Evolutionary conservation across 2,888 invertebrate species (phyloP), one percentile per base, ranked within the genome.

Genomic region (Cremastobaeus sp.): DNA sequence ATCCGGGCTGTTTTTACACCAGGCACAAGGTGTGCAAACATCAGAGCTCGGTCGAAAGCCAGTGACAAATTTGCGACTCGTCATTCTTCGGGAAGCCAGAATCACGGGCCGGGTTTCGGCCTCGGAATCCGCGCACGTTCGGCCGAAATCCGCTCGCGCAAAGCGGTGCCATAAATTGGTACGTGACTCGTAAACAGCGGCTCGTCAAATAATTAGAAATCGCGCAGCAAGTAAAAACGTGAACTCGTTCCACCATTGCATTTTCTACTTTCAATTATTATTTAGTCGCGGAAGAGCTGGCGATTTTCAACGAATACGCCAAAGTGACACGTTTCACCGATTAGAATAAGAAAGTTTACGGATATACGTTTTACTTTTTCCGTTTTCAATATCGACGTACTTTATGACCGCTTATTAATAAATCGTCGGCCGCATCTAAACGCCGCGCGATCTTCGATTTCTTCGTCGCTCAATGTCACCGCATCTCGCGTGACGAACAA

Each of bases 211-310:
- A 70, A 74, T 74, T 74, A 74, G 74, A 74, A 74, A 74, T 74
- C 74, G 74, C 50, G 64, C 43, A 54, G 54, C 52, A 37, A 65
- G 74, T 55, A 70, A 74, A 74, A 74, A 74, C 69, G 55, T 70
- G 74, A 74, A 74, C 74, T 74, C 74, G 69, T 74, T 74, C 69
- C 65, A 59, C 69, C 65, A 69, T 74, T 60, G 70, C 69, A 74
- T 74, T 74, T 74, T 74, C 74, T 74, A 74, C 74, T 74, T 74
- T 74, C 74, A 74, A 74, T 74, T 74, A 74, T 74, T 69, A 74
- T 74, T 74, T 70, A 65, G 74, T 70, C 70, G 74, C 74, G 74
- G 74, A 74, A 74, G 69, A 74, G 74, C 52, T 65, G 65, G 74
- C 55, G 74, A 74, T 74, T 74, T 74, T 70, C 74, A 74, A 70